These are phyloP conservation scores for Epinephelus lanceolatus DNA, from an alignment of 2,113 vertebrate genomes.

Conservation along the genomic window DNA sequence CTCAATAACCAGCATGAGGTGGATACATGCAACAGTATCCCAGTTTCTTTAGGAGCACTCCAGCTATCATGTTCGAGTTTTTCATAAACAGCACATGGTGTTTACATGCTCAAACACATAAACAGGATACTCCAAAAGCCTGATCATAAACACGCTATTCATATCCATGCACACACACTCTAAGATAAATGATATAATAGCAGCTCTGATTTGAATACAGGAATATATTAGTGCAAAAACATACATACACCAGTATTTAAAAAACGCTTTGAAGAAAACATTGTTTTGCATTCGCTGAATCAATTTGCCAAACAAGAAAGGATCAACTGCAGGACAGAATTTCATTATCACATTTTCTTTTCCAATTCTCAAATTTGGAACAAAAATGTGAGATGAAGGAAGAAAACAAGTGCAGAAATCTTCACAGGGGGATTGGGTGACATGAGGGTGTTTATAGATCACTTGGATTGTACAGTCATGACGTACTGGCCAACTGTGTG, in stretches of 20 bases:
- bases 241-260: not conserved
- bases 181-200: not conserved
- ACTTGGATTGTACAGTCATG: not conserved
- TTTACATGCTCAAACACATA: too few species aligned
- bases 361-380: constrained; percentile 6
- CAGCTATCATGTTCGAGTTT: too few species aligned
- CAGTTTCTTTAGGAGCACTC: too few species aligned
- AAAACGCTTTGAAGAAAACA: not conserved
- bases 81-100: too few species aligned
- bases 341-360: constrained; percentile 13
- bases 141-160: too few species aligned
- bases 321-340: constrained; percentile 1
- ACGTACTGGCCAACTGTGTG: not conserved
- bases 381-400: not conserved
- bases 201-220: not conserved
- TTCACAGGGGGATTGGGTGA: not conserved
- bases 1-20: too few species aligned
- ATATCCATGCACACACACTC: too few species aligned
- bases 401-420: not conserved
- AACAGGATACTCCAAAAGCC: too few species aligned
- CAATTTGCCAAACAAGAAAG: not conserved
- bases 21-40: too few species aligned
- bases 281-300: not conserved
- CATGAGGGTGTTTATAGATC: not conserved
- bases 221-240: not conserved